Conservation (phyloP, 2,888 invertebrate genomes). For the Himalopsyche tibetana region DNA sequence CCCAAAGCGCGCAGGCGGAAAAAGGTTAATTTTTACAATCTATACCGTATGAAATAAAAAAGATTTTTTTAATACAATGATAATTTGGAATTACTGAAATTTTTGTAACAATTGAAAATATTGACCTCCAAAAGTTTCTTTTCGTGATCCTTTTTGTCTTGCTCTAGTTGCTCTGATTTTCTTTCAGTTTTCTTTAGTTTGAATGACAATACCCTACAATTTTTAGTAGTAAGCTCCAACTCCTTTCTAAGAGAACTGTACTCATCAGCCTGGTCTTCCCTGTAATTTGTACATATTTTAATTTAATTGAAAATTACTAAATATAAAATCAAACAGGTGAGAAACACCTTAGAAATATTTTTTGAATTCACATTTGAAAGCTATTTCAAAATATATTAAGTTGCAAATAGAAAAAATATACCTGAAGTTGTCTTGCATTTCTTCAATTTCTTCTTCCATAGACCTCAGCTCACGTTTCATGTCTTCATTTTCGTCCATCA, state of each 20-base stretch:
- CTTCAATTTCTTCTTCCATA: conserved; percentile 98
- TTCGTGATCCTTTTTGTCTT: conserved; percentile 87
- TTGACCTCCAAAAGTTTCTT: conserved; percentile 77
- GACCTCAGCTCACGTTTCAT: conserved; percentile 95
- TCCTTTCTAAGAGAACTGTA: conserved; percentile 96
- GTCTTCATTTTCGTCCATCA: conserved; percentile 97
- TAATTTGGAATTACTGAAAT: neutral
- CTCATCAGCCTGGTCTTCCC: conserved; percentile 98
- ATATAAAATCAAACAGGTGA: too few relatives aligned
- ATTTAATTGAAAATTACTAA: neutral
- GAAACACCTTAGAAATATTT: too few relatives aligned
- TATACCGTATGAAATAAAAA: too few relatives aligned
- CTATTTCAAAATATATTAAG: too few relatives aligned
- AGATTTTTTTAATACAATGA: too few relatives aligned
- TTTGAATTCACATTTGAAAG: too few relatives aligned
- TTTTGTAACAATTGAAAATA: neutral
- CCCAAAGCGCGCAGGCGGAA: too few relatives aligned
- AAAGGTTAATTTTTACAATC: too few relatives aligned
- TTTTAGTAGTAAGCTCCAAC: conserved; percentile 97
- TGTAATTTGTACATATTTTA: conserved; percentile 69
- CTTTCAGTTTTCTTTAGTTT: conserved; percentile 97
- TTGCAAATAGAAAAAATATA: conserved; percentile 67
- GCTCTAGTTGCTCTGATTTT: conserved; percentile 89
- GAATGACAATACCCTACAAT: conserved; percentile 98
- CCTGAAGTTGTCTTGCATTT: conserved; percentile 97